These are phyloP conservation scores for Neotoxoptera formosana DNA, from an alignment of 1,140 invertebrate species.

Conservation along the genomic window DNA sequence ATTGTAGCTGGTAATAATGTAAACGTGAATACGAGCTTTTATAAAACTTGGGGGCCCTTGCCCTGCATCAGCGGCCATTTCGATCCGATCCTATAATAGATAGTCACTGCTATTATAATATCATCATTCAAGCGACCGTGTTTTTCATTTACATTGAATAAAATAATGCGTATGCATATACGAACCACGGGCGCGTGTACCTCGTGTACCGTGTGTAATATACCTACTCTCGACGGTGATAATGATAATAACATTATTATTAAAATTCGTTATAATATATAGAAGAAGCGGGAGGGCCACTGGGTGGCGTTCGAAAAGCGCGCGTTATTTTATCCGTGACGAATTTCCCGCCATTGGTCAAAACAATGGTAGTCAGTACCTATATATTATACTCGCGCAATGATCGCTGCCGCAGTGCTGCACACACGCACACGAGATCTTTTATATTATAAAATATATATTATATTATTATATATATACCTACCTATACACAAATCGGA, in stretches of 20 bases:
- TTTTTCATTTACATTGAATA: neutral
- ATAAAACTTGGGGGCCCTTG: neutral
- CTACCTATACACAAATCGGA: conserved; percentile 24
- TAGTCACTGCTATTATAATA: neutral
- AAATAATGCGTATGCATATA: neutral
- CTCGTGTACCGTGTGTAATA: neutral
- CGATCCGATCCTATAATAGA: neutral
- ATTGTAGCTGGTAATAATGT: neutral
- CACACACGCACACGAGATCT: neutral
- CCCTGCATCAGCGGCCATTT: neutral
- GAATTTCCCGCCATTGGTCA: conserved; percentile 52
- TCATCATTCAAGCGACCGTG: neutral
- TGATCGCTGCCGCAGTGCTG: neutral
- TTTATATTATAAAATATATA: neutral
- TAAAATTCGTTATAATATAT: neutral
- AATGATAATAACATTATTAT: neutral
- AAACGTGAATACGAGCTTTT: neutral
- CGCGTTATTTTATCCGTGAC: conserved; percentile 50
- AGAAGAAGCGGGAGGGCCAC: neutral
- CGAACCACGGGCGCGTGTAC: neutral
- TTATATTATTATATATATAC: neutral
- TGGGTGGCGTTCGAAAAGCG: conserved; percentile 43
- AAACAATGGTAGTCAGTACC: conserved; percentile 50
- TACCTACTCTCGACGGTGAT: neutral
- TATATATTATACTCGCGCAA: too few relatives aligned